These are phyloP conservation scores for human (Homo sapiens) DNA, from an alignment of 2,113 vertebrate genomes.

Conservation along the genomic window DNA sequence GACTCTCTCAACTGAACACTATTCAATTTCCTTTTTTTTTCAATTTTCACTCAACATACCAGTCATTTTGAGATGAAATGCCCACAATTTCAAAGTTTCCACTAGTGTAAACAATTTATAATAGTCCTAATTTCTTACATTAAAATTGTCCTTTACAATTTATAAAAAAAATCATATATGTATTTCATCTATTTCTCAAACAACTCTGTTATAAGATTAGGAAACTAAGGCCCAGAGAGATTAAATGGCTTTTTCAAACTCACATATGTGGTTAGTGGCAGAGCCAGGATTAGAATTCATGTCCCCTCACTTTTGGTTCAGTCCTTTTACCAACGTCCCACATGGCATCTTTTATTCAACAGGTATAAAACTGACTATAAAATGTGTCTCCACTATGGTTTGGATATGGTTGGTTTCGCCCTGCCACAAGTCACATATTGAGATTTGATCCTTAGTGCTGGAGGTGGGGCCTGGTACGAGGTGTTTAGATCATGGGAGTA, in stretches of 20 bases:
- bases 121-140: background rate
- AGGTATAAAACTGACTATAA: background rate
- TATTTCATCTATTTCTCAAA: slow-evolving; percentile 23
- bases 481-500: background rate
- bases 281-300: background rate
- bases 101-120: background rate
- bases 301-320: slow-evolving; percentile 4
- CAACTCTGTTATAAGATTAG: background rate
- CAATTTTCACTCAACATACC: background rate
- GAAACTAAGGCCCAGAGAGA: background rate
- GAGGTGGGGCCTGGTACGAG: background rate
- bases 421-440: background rate
- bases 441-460: background rate
- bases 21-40: background rate
- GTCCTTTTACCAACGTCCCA: background rate
- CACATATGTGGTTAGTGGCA: background rate
- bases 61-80: slow-evolving; percentile 22
- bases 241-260: slow-evolving; percentile 1
- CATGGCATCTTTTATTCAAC: background rate
- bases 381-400: background rate
- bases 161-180: background rate
- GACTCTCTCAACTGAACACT: background rate
- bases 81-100: background rate
- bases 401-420: background rate
- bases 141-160: background rate